A percentile compares a stretch with the other conserved stretches of the same genome.
These are phyloP conservation scores for Pogona vitticeps DNA, from an alignment of 2,113 vertebrate genomes.

Conservation along the genomic window DNA sequence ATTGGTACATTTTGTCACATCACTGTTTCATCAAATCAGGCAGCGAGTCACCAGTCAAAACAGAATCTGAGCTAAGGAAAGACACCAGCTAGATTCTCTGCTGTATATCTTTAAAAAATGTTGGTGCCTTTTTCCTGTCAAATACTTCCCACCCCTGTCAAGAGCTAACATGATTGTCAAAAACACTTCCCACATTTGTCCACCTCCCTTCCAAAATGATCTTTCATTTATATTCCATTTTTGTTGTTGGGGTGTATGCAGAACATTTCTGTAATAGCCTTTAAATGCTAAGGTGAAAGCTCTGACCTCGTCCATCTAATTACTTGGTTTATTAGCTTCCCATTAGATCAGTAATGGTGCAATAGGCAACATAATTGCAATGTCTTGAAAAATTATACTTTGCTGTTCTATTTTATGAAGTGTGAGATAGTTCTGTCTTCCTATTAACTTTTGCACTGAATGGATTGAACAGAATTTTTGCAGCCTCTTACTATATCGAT, in stretches of 20 bases:
- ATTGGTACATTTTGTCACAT: neutral
- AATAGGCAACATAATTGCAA: conserved; percentile 72
- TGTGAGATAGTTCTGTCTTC: conserved; percentile 55
- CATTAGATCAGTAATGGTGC: conserved; percentile 76
- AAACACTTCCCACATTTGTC: conserved; percentile 33
- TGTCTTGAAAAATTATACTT: conserved; percentile 76
- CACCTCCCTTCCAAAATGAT: conserved; percentile 27
- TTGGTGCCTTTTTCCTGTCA: neutral
- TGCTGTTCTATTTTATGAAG: conserved; percentile 70
- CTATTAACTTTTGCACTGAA: conserved; percentile 66
- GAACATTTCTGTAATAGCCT: conserved; percentile 73
- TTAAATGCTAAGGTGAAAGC: conserved; percentile 75
- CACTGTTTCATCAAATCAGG: neutral
- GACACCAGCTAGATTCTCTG: too few species aligned
- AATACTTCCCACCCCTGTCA: conserved; percentile 40
- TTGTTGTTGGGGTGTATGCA: conserved; percentile 53
- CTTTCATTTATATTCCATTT: neutral
- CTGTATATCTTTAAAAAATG: neutral
- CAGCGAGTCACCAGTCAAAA: neutral
- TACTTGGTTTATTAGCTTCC: conserved; percentile 80
- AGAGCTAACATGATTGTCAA: conserved; percentile 43
- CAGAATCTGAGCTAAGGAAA: neutral
- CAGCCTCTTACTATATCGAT: conserved; percentile 62
- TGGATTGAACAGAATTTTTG: conserved; percentile 44
- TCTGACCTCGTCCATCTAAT: conserved; percentile 79